Evolutionary conservation across 2,113 vertebrate genomes (phyloP).

Genomic region (Narcine bancroftii): DNA sequence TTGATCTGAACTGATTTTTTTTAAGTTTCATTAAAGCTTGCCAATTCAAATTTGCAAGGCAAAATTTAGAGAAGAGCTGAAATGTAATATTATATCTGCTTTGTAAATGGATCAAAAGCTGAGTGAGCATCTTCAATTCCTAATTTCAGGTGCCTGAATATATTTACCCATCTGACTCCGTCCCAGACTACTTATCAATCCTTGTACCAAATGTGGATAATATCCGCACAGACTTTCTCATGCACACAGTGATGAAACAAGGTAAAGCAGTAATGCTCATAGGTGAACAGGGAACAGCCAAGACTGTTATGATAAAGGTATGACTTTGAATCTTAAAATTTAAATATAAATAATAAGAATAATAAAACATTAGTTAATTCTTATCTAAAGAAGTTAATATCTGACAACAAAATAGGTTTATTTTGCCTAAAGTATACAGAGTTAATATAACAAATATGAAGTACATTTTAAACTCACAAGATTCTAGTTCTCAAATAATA

Average conservation of each 20-base stretch:
- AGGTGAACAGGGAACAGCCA: slow-evolving; percentile 74
- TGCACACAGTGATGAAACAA: slow-evolving; percentile 66
- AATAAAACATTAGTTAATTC: neutral
- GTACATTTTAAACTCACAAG: neutral
- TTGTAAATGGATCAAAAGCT: neutral
- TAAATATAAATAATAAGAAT: neutral
- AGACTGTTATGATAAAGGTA: slow-evolving; percentile 77
- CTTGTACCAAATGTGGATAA: slow-evolving; percentile 77
- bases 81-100: neutral
- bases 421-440: neutral
- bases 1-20: neutral
- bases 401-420: neutral
- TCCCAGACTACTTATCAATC: slow-evolving; percentile 70
- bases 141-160: slow-evolving; percentile 65
- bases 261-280: slow-evolving; percentile 69
- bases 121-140: neutral
- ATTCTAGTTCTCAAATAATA: neutral
- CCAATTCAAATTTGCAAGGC: neutral
- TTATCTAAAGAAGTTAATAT: neutral
- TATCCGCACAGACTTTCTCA: slow-evolving; percentile 64
- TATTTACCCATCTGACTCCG: slow-evolving; percentile 61
- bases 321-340: neutral
- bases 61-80: neutral
- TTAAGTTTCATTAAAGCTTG: neutral
- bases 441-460: neutral